These are phyloP conservation scores for Metopolophium dirhodum DNA, from an alignment of 1,140 invertebrate genomes.

Conservation along the genomic window DNA sequence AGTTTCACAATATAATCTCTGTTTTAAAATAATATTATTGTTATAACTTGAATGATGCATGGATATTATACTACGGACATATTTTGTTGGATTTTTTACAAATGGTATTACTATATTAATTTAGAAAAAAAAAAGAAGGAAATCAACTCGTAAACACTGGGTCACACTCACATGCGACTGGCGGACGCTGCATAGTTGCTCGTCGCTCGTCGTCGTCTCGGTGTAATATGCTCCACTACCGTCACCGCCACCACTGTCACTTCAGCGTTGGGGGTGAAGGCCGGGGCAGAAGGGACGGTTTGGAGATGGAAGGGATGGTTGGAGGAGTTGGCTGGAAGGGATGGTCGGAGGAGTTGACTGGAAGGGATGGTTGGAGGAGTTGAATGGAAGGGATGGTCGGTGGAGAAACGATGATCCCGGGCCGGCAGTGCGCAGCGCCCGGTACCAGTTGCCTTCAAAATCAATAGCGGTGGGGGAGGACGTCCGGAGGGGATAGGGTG, in stretches of 20 bases:
- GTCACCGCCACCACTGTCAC: background rate
- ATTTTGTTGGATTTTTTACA: background rate
- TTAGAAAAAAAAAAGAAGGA: background rate
- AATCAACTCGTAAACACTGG: background rate
- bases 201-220: background rate
- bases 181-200: background rate
- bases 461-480: constrained; percentile 44
- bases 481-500: background rate
- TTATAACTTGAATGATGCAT: background rate
- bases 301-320: background rate
- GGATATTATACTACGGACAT: background rate
- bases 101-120: background rate
- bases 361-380: background rate
- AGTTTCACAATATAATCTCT: background rate
- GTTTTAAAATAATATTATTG: background rate
- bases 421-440: constrained; percentile 53
- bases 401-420: constrained; percentile 37
- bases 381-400: background rate
- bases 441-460: constrained; percentile 57
- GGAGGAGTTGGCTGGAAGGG: no score
- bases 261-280: background rate
- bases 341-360: no score
- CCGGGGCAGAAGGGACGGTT: background rate
- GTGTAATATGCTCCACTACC: constrained; percentile 2
- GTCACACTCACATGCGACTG: background rate